Conservation (phyloP, 2,888 invertebrate species). For the Eubasilissa splendida region DNA sequence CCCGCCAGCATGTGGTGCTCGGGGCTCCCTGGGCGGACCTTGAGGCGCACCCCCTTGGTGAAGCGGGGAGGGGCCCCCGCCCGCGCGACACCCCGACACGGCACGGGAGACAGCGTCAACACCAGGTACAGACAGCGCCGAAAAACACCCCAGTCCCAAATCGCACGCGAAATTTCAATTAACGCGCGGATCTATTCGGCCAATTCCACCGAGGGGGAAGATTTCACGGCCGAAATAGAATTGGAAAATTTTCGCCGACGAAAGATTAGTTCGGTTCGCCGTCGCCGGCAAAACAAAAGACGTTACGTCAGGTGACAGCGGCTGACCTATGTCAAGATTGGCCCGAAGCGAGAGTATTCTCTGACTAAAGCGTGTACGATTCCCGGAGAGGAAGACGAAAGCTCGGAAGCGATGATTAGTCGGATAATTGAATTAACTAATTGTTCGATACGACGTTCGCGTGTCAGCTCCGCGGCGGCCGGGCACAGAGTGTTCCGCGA, state of each 20-base stretch:
- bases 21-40: constrained; percentile 46
- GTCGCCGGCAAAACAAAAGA: neutral
- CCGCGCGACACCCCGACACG: constrained; percentile 34
- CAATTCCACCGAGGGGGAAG: neutral
- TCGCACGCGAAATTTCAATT: constrained; percentile 13
- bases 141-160: constrained; percentile 10
- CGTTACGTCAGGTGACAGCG: constrained; percentile 14
- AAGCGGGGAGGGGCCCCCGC: constrained; percentile 34
- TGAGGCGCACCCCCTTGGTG: constrained; percentile 58
- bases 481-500: neutral
- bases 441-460: neutral
- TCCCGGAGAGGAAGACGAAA: neutral
- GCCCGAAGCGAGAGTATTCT: neutral
- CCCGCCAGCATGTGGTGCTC: neutral
- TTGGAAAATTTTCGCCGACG: neutral
- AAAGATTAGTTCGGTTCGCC: neutral
- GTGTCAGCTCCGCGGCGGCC: constrained; percentile 8
- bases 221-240: neutral
- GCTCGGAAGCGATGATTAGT: neutral
- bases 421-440: neutral
- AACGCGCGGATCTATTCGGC: neutral
- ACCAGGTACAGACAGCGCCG: constrained; percentile 9
- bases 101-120: constrained; percentile 31
- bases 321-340: constrained; percentile 15
- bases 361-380: neutral